These are phyloP conservation scores for Polylopha cassiicola DNA, from an alignment of 2,888 invertebrate genomes.

Conservation along the genomic window DNA sequence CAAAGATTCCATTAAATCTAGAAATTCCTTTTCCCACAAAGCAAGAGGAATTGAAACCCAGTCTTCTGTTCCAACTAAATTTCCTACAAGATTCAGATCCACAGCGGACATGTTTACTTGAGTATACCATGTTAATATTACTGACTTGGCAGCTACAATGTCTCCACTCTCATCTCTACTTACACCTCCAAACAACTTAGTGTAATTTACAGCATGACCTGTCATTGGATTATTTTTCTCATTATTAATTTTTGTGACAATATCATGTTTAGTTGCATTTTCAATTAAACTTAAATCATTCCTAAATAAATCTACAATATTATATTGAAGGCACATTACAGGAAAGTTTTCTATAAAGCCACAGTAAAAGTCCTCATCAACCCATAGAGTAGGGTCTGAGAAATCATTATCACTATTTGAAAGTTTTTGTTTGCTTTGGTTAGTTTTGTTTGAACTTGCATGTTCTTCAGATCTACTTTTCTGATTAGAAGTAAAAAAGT, in stretches of 20 bases:
- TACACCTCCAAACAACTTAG: constrained; percentile 79
- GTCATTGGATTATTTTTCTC: constrained; percentile 78
- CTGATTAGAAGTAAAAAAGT: constrained; percentile 45
- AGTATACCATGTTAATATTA: constrained; percentile 80
- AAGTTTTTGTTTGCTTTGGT: constrained; percentile 26
- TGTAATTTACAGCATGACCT: constrained; percentile 81
- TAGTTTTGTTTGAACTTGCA: constrained; percentile 28
- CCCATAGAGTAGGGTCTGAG: constrained; percentile 77
- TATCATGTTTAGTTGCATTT: constrained; percentile 77
- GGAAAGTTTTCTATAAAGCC: constrained; percentile 78
- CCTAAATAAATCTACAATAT: constrained; percentile 84
- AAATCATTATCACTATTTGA: constrained; percentile 42
- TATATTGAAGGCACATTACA: constrained; percentile 79
- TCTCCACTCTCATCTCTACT: constrained; percentile 76
- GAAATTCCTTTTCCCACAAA: constrained; percentile 79
- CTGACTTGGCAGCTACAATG: constrained; percentile 79
- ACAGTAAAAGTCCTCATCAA: constrained; percentile 79
- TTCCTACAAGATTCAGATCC: constrained; percentile 81
- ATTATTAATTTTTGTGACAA: constrained; percentile 78
- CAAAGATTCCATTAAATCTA: constrained; percentile 58
- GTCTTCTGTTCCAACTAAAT: constrained; percentile 84
- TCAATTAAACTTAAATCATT: constrained; percentile 73
- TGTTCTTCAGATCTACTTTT: constrained; percentile 42
- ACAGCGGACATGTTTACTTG: constrained; percentile 82
- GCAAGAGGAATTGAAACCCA: constrained; percentile 80